Evolutionary conservation across 2,888 invertebrate species (phyloP).

Genomic region (Temnothorax ravouxi): DNA sequence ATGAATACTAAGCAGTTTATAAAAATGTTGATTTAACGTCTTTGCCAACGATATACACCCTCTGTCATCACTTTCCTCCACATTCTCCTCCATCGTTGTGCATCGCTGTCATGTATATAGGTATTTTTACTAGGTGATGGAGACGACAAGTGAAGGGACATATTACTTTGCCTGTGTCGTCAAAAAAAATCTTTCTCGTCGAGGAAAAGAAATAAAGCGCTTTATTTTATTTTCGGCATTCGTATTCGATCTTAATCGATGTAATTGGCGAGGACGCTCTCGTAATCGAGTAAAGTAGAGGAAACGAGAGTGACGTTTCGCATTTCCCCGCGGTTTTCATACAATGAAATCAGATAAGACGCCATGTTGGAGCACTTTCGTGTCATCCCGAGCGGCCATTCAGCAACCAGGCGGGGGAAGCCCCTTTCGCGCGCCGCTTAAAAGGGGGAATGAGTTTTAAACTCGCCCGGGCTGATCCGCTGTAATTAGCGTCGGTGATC

Average conservation of each 20-base stretch:
- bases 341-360: constrained; percentile 84
- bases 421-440: constrained; percentile 83
- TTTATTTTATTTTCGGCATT: not conserved
- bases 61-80: constrained; percentile 57
- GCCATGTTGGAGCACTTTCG: constrained; percentile 85
- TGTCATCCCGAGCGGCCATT: constrained; percentile 84
- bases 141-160: not conserved
- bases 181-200: not conserved
- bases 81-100: constrained; percentile 37
- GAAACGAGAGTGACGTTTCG: constrained; percentile 70
- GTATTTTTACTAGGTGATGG: constrained; percentile 8
- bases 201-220: not conserved
- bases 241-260: constrained; percentile 9
- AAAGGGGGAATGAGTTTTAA: constrained; percentile 84
- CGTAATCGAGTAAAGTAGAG: constrained; percentile 68
- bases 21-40: constrained; percentile 86
- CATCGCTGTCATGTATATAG: constrained; percentile 25
- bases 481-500: constrained; percentile 86
- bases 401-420: constrained; percentile 81
- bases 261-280: constrained; percentile 45
- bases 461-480: constrained; percentile 84
- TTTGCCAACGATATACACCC: constrained; percentile 76
- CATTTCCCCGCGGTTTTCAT: constrained; percentile 60
- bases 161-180: constrained; percentile 17
- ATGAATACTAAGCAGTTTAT: constrained; percentile 86